Evolutionary conservation across 2,797 vertebrate genomes (phyloP), one percentile per base, ranked within the genome.

Genomic region (Synaphobranchus kaupii): DNA sequence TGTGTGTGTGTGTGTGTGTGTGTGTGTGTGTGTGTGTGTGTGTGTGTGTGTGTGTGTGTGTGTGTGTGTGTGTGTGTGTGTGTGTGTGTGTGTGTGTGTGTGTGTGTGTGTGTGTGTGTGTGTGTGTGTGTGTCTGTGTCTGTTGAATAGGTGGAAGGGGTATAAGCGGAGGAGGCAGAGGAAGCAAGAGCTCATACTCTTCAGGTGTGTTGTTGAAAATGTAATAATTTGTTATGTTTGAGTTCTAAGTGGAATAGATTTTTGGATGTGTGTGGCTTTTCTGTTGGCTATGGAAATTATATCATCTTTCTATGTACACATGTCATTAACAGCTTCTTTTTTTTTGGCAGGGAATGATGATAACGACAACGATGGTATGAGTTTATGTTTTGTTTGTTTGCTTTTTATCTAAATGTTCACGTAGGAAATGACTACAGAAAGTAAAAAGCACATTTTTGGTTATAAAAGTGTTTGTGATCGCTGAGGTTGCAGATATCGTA

Each of bases 311-410:
- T 39, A 39, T 39, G 39, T 25, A 3, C 17, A 44, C 0, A 4
- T 86, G 13, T 22, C 31, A n/a, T 1, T 66, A 22, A 28, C 28
- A 6, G 13, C 13, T 82, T 66, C 6, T 71, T 22, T 71, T 39
- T 39, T 25, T 87, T 44, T 83, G 3, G 7, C 80, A 87, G 86
- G 86, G 48, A 71, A 48, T n/a, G 81, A 73, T 58, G 31, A 87
- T 50, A 73, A 87, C 17, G 81, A 31, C 47, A 84, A 84, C 71
- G 50, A 52, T 4, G 78, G 78, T 81, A 81, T 81, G 44, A 39
- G 4, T 73, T 39, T 73, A 34, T 71, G 13, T 47, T 76, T 76
- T 80, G 76, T 80, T 4, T 48, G 28, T 20, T 80, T 20, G 47
- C 47, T 50, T 50, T 76, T 22, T 47, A 0, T 17, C 22, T 81